Percentiles rank a stretch among this genome's conserved stretches.
Evolutionary conservation across 2,888 invertebrate genomes (phyloP).

Genomic region (Megastigmus dorsalis): DNA sequence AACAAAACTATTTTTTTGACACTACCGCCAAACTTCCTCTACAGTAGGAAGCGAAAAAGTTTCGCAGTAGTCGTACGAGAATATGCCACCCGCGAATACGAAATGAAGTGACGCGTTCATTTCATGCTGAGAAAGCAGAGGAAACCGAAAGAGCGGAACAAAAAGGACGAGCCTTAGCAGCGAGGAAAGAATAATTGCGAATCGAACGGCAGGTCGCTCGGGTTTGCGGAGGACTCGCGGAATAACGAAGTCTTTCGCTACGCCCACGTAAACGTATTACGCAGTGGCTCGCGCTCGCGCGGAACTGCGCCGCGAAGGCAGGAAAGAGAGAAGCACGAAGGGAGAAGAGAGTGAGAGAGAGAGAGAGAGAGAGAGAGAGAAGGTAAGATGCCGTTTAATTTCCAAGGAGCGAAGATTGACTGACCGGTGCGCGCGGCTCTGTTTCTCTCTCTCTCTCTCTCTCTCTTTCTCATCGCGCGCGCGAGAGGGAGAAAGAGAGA

Average conservation of each 20-base stretch:
- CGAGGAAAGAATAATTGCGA: constrained; percentile 13
- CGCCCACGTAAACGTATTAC: constrained; percentile 54
- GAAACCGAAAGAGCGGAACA: not conserved
- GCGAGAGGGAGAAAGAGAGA: too few relatives aligned
- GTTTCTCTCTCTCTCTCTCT: constrained; percentile 45
- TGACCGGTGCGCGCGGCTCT: constrained; percentile 57
- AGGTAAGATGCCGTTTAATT: constrained; percentile 61
- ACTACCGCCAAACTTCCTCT: too few relatives aligned
- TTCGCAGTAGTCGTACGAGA: too few relatives aligned
- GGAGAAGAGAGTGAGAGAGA: constrained; percentile 7
- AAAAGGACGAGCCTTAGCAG: not conserved
- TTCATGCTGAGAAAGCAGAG: not conserved
- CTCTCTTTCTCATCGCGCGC: constrained; percentile 55
- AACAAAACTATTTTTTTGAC: too few relatives aligned
- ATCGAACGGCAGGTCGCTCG: constrained; percentile 23
- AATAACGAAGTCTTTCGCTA: constrained; percentile 58
- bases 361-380: constrained; percentile 8
- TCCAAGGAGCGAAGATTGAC: constrained; percentile 63
- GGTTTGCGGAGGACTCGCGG: constrained; percentile 14
- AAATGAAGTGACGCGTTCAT: not conserved
- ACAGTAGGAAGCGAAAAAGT: too few relatives aligned
- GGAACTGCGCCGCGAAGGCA: not conserved
- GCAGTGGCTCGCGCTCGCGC: constrained; percentile 30
- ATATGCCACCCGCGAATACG: not conserved
- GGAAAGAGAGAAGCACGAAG: not conserved